A percentile compares a stretch with the other conserved stretches of the same genome.
These are phyloP conservation scores for Zaprionus lineosus DNA, from an alignment of 2,888 invertebrate species.

Conservation along the genomic window DNA sequence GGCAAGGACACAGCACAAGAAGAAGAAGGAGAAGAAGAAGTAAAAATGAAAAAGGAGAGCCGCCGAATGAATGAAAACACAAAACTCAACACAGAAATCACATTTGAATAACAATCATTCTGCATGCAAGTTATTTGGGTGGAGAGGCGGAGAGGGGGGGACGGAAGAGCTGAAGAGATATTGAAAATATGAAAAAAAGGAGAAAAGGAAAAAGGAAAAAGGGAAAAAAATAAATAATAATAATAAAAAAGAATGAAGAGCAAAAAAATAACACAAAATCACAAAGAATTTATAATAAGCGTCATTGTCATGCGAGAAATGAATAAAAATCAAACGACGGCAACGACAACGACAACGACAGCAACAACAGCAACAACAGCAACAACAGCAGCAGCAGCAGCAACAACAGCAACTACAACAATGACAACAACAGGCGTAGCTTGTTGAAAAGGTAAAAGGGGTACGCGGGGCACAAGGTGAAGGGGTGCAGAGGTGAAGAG, in stretches of 20 bases:
- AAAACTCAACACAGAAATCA: constrained; percentile 64
- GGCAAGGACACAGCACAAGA: constrained; percentile 38
- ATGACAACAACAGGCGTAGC: constrained; percentile 35
- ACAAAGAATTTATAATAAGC: constrained; percentile 81
- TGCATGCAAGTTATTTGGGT: constrained; percentile 67
- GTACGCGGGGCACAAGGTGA: constrained; percentile 20
- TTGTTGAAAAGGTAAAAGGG: constrained; percentile 61
- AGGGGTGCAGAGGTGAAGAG: constrained; percentile 3
- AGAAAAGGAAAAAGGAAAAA: constrained; percentile 16
- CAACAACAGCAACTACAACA: constrained; percentile 20
- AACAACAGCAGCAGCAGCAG: constrained; percentile 36
- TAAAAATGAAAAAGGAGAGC: too few relatives aligned
- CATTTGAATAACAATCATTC: constrained; percentile 77
- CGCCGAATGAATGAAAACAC: constrained; percentile 17
- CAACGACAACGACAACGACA: constrained; percentile 36
- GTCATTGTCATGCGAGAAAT: constrained; percentile 79
- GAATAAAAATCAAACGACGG: constrained; percentile 67
- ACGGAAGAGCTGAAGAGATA: constrained; percentile 52
- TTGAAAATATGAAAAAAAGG: constrained; percentile 70
- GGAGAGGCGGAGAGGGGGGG: constrained; percentile 5
- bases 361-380: constrained; percentile 9
- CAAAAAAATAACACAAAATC: constrained; percentile 61
- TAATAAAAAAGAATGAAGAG: constrained; percentile 24
- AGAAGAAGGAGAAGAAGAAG: constrained; percentile 7
- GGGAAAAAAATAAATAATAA: constrained; percentile 25